A percentile compares a stretch with the other conserved stretches of the same genome.
These are phyloP conservation scores for Deilephila porcellus DNA, from an alignment of 2,888 invertebrate species.

Conservation along the genomic window DNA sequence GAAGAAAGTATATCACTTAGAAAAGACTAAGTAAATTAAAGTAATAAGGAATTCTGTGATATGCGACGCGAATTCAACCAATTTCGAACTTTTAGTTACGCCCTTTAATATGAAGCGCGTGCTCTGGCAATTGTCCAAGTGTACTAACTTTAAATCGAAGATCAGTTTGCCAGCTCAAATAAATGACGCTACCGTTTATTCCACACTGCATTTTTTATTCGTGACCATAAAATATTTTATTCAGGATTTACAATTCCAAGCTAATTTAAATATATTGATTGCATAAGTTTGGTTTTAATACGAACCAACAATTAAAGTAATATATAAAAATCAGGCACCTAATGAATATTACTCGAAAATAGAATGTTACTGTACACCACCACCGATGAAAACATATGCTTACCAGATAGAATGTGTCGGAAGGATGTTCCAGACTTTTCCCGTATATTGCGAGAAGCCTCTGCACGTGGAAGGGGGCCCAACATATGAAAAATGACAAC, in stretches of 20 bases:
- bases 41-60: constrained; percentile 30
- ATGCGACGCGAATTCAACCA: constrained; percentile 26
- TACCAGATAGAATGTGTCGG: constrained; percentile 78
- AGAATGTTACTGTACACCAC: not conserved
- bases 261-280: not conserved
- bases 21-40: not conserved
- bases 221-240: not conserved
- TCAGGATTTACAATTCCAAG: not conserved
- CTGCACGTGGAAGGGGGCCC: constrained; percentile 97
- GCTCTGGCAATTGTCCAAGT: not conserved
- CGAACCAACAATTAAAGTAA: no score
- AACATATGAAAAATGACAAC: constrained; percentile 92
- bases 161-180: constrained; percentile 9
- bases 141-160: constrained; percentile 5
- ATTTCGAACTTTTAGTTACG: not conserved
- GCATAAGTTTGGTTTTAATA: no score
- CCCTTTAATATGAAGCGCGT: not conserved
- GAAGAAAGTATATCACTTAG: constrained; percentile 33
- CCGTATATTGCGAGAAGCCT: constrained; percentile 92
- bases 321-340: no score
- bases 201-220: not conserved
- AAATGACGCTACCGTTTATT: constrained; percentile 1
- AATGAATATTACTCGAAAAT: no score
- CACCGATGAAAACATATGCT: constrained; percentile 29
- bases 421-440: constrained; percentile 74